Evolutionary conservation across 2,888 invertebrate genomes (phyloP).

Genomic region (Drosophila trichaetosa): DNA sequence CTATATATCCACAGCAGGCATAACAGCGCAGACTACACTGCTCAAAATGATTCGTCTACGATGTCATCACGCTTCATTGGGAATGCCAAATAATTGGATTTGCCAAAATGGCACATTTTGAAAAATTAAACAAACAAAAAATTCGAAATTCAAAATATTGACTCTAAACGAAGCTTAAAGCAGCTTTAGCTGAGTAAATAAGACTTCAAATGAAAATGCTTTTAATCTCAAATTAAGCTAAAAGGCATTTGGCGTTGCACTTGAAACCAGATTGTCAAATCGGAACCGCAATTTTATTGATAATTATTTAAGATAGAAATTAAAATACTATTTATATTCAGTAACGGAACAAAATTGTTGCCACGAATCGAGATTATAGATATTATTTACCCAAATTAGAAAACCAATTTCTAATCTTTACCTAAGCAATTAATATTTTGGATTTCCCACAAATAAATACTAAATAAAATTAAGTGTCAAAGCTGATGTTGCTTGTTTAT

Average conservation of each 20-base stretch:
- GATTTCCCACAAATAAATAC: not conserved
- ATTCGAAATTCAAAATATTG: too few relatives aligned
- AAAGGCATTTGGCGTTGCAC: not conserved
- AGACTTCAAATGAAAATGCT: too few relatives aligned
- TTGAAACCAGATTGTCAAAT: not conserved
- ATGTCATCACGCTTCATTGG: not conserved
- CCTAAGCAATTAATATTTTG: not conserved
- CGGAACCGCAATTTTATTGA: not conserved
- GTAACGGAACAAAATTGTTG: not conserved
- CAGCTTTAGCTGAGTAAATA: too few relatives aligned
- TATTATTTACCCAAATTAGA: not conserved
- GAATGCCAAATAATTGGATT: too few relatives aligned
- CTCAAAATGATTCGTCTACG: not conserved
- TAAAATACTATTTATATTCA: not conserved
- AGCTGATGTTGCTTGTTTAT: not conserved
- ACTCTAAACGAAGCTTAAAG: too few relatives aligned
- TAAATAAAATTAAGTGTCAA: not conserved
- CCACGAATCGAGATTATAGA: not conserved
- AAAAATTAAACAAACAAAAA: too few relatives aligned
- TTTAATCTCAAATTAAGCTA: too few relatives aligned
- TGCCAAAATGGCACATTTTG: too few relatives aligned
- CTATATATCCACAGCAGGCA: conserved; percentile 35
- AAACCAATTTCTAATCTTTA: not conserved
- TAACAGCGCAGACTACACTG: not conserved
- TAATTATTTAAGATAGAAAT: not conserved